phyloP scores from a whole-genome alignment of 1,140 invertebrate species.

The Drosophila aff. region DNA sequence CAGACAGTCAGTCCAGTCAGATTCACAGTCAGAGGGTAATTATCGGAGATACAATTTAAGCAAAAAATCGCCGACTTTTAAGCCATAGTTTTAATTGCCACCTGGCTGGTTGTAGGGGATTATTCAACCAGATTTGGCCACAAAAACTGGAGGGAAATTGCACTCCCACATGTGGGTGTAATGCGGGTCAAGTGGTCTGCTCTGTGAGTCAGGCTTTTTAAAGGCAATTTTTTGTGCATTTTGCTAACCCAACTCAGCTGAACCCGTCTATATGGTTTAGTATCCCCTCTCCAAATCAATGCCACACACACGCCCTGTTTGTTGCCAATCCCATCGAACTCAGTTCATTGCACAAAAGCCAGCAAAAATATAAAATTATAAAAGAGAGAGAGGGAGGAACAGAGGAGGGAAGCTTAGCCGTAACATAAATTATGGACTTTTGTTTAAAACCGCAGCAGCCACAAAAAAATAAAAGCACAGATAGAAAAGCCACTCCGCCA shows the following conservation, averaged over 20 bases:
- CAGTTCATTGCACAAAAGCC: constrained; percentile 75
- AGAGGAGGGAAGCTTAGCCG: constrained; percentile 60
- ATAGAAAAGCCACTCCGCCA: constrained; percentile 9
- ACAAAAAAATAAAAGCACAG: constrained; percentile 36
- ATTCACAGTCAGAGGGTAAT: constrained; percentile 27
- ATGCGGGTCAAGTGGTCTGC: constrained; percentile 66
- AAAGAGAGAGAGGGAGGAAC: constrained; percentile 31
- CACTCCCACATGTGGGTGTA: constrained; percentile 33
- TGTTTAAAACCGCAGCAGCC: constrained; percentile 72
- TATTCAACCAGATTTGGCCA: constrained; percentile 19
- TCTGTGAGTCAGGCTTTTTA: constrained; percentile 30
- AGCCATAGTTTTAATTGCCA: constrained; percentile 25
- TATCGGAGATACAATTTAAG: constrained; percentile 14
- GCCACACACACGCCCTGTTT: constrained; percentile 56
- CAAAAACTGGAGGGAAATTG: constrained; percentile 30
- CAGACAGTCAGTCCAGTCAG: background rate
- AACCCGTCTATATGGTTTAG: constrained; percentile 2
- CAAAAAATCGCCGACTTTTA: background rate
- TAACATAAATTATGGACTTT: constrained; percentile 81
- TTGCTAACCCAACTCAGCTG: constrained; percentile 24
- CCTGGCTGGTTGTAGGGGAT: constrained; percentile 7
- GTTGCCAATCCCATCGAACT: constrained; percentile 48
- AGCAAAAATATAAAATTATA: constrained; percentile 46
- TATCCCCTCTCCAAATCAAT: constrained; percentile 38
- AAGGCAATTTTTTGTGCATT: constrained; percentile 25